Conservation (phyloP, 2,113 vertebrate genomes). For the Gymnobelideus leadbeateri region DNA sequence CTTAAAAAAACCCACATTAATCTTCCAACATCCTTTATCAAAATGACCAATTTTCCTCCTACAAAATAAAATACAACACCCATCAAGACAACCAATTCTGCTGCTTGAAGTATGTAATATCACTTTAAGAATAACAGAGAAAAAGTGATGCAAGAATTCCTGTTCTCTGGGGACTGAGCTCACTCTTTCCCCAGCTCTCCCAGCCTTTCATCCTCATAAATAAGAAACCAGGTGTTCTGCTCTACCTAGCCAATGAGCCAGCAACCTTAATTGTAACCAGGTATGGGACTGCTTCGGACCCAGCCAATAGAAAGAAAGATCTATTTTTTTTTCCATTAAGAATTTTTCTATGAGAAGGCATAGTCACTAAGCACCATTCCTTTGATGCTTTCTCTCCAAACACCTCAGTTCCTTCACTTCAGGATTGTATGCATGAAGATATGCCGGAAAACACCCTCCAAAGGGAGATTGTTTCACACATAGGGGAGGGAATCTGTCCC, state of each 20-base stretch:
- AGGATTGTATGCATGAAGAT: not conserved
- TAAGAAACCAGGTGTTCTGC: conserved; percentile 13
- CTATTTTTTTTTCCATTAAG: conserved; percentile 54
- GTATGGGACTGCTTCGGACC: conserved; percentile 21
- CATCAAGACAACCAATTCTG: not conserved
- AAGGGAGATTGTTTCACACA: conserved; percentile 1
- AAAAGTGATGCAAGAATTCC: conserved; percentile 2
- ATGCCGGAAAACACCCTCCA: conserved; percentile 53
- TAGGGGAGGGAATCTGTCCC: conserved; percentile 34
- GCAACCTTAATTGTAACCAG: conserved; percentile 6
- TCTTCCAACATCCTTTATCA: not conserved
- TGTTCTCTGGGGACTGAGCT: not conserved
- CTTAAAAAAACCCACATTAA: not conserved
- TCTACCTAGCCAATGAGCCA: not conserved
- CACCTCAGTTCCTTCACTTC: not conserved
- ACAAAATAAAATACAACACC: not conserved
- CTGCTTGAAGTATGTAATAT: not conserved
- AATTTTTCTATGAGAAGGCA: conserved; percentile 41
- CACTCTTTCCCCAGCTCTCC: not conserved
- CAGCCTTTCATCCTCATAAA: not conserved
- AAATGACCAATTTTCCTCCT: not conserved
- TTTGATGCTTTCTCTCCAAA: not conserved
- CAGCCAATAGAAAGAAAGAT: conserved; percentile 26
- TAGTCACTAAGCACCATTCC: conserved; percentile 35
- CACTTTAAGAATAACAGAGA: conserved; percentile 35